phyloP scores from a whole-genome alignment of 2,888 invertebrate species.

The Oligia fasciuncula region DNA sequence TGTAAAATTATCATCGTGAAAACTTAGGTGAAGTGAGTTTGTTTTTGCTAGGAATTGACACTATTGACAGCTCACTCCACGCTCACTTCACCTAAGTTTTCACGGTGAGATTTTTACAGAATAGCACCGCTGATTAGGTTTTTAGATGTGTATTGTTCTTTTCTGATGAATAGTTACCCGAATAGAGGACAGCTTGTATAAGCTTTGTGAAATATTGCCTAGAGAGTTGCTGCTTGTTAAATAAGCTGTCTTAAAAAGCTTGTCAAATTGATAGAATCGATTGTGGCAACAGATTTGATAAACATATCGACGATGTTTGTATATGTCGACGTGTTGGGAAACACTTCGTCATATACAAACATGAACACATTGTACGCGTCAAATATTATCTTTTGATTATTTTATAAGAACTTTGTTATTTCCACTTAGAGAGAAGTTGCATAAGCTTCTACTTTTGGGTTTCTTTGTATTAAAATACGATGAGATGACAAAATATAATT shows the following conservation, averaged over 20 bases:
- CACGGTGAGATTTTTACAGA: too few relatives aligned
- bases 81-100: too few relatives aligned
- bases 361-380: constrained; percentile 25
- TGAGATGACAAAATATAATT: constrained; percentile 1
- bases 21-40: too few relatives aligned
- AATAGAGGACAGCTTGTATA: background rate
- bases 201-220: background rate
- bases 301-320: constrained; percentile 2
- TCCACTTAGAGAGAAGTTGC: constrained; percentile 12
- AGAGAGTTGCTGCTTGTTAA: background rate
- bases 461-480: constrained; percentile 1
- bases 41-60: too few relatives aligned
- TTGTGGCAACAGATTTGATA: constrained; percentile 1
- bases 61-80: too few relatives aligned
- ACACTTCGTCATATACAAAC: constrained; percentile 28
- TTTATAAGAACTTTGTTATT: constrained; percentile 34
- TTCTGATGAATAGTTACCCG: background rate
- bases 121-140: background rate
- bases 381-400: constrained; percentile 53
- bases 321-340: constrained; percentile 4
- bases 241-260: background rate
- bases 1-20: too few relatives aligned
- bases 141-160: background rate
- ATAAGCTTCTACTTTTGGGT: constrained; percentile 7
- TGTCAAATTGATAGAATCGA: background rate